Percentiles rank a stretch among this genome's conserved stretches.
Conservation (phyloP, 2,113 vertebrate species). For the Coptodon bakossiorum region DNA sequence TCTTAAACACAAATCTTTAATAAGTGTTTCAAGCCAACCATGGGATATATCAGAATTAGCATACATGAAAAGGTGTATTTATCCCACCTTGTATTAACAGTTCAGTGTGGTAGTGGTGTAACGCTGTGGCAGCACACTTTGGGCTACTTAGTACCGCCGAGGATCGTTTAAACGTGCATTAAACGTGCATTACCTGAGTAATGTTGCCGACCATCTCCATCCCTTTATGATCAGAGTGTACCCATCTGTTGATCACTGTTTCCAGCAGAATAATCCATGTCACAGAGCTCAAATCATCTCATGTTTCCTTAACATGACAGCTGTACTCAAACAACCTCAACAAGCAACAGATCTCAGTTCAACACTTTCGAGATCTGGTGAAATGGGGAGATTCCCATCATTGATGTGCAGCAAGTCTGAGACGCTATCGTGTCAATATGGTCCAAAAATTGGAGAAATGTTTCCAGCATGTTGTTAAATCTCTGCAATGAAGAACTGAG, state of each 20-base stretch:
- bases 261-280: background rate
- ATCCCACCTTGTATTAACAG: background rate
- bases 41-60: background rate
- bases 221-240: background rate
- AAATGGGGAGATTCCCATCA: background rate
- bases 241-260: background rate
- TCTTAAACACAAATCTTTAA: background rate
- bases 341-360: background rate
- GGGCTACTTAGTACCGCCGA: background rate
- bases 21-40: background rate
- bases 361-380: background rate
- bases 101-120: fast-evolving
- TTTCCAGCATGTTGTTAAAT: background rate
- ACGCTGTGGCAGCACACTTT: background rate
- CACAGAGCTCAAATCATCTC: background rate
- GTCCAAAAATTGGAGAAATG: background rate
- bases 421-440: background rate
- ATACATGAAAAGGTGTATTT: background rate
- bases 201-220: background rate
- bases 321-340: background rate
- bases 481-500: background rate
- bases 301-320: background rate
- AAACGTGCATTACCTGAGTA: background rate
- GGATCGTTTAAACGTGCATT: background rate
- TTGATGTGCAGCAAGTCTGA: background rate